phyloP scores from a whole-genome alignment of 2,113 vertebrate species.

The Vidua chalybeata region DNA sequence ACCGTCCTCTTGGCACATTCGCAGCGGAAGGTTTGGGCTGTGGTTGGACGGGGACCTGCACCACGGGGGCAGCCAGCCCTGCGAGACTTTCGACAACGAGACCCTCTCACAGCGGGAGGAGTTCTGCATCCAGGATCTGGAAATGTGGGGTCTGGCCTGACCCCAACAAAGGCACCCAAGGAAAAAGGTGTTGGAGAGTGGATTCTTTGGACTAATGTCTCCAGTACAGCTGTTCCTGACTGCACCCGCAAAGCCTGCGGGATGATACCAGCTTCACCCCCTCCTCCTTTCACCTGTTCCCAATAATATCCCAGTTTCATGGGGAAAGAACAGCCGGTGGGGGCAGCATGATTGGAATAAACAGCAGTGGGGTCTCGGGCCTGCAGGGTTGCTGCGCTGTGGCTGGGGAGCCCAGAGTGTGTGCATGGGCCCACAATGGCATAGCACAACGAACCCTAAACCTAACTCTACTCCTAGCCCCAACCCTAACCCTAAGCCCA shows the following conservation, averaged over 20 bases:
- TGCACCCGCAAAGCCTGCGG: rapidly evolving
- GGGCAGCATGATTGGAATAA: neutral
- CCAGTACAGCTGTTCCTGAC: neutral
- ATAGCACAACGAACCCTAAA: neutral
- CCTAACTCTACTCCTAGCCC: neutral
- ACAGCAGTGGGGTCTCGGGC: neutral
- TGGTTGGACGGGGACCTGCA: constrained; percentile 89
- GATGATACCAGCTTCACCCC: neutral
- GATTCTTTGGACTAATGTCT: neutral
- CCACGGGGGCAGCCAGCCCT: constrained; percentile 83
- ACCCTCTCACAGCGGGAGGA: constrained; percentile 81
- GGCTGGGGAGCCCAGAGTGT: neutral
- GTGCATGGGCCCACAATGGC: too few species aligned
- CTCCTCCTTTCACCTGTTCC: neutral
- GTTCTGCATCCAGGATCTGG: constrained; percentile 83
- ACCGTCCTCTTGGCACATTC: neutral
- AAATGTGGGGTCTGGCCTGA: constrained; percentile 87
- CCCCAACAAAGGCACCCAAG: neutral
- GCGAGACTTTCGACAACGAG: constrained; percentile 85
- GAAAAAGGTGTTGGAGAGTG: neutral
- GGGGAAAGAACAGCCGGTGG: rapidly evolving
- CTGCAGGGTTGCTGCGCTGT: neutral
- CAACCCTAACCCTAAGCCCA: neutral
- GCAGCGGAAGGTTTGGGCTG: constrained; percentile 83
- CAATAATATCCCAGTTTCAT: neutral